Conservation (phyloP, 2,113 vertebrate genomes). For the Recurvirostra avosetta region DNA sequence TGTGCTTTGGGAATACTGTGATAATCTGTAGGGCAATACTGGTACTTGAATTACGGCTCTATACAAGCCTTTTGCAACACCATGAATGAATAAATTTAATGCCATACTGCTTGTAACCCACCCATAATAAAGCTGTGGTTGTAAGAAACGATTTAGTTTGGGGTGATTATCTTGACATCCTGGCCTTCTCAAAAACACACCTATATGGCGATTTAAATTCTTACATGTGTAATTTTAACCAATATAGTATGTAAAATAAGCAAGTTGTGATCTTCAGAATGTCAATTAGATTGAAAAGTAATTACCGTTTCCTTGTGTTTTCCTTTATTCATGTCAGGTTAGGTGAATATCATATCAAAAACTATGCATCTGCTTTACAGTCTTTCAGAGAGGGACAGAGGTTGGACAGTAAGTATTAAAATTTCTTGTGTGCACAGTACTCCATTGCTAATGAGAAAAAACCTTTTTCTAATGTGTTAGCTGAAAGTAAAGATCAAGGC, state of each 20-base stretch:
- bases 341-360: constrained; percentile 90
- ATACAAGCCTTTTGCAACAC: neutral
- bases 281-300: neutral
- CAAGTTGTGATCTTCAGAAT: neutral
- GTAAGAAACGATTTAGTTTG: neutral
- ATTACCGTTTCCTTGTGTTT: neutral
- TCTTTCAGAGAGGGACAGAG: constrained; percentile 86
- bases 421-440: neutral
- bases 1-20: neutral
- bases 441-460: neutral
- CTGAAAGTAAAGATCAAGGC: neutral
- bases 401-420: constrained; percentile 85
- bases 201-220: neutral
- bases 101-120: neutral
- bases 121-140: neutral
- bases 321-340: constrained; percentile 76
- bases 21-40: neutral
- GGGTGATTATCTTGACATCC: neutral
- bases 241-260: neutral
- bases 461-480: neutral
- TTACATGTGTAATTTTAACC: neutral
- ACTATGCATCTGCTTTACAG: constrained; percentile 82
- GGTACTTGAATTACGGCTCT: neutral
- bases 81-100: neutral
- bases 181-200: fast-evolving